Base-by-base conservation (phyloP, 2,113 vertebrate genomes). In the Plecturocebus donacophilus region DNA sequence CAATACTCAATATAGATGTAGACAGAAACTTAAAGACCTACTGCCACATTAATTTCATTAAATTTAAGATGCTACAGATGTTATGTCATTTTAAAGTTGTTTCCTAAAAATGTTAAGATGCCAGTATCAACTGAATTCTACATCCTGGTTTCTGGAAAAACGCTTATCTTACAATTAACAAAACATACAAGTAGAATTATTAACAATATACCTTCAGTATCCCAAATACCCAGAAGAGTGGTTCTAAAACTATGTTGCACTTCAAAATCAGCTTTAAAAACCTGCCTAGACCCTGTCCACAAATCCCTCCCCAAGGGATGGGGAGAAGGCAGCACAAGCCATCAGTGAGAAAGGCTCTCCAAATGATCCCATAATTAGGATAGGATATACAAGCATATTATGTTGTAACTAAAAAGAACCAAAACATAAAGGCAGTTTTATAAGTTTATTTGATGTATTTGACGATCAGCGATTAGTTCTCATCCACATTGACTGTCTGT, bases 401-500 rank as follows among this genome's bases (percentile, higher is more conserved):
- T n/a, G 30, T 0, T 32, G 11, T 40, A 64, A 56, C 8, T 17
- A 75, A 16, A 42, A 85, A 73, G 91, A 93, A 40, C n/a, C 25
- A 47, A 84, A 88, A 45, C n/a, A 76, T 3, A 5, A 77, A 40
- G n/a, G 58, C 30, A 7, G 81, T 96, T 98, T 96, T 96, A n/a
- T 58, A 79, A 35, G 71, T 99, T 99, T 99, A 99, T 99, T 99
- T 61, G 79, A 97, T 97, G 97, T 98, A 99, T 99, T 98, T 61
- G 79, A 97, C 96, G 97, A 93, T 91, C 94, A 40, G 61, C 95
- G 5, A 16, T 99, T 99, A 99, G 98, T 99, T 99, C 98, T 99
- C 99, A 98, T 99, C 99, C 98, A 99, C 99, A 66, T 99, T 99
- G 96, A 99, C 99, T 52, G 99, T 99, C 98, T 99, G 99, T 97